Evolutionary conservation across 2,113 vertebrate genomes (phyloP).

Genomic region (Sciurus niger): DNA sequence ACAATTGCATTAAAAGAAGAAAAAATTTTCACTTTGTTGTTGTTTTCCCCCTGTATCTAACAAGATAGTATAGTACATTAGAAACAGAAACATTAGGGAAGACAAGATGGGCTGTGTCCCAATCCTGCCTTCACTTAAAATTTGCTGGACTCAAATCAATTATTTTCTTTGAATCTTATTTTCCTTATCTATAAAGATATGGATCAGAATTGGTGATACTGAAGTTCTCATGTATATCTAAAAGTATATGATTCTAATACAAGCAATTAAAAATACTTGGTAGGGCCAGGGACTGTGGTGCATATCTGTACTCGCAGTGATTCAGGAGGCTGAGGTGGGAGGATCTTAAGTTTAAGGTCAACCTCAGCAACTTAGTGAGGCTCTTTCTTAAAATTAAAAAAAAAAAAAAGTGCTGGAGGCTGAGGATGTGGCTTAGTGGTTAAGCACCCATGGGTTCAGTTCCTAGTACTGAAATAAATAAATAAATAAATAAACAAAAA

Average conservation of each 20-base stretch:
- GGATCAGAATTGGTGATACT: not conserved
- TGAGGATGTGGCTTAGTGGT: no score
- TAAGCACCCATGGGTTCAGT: no score
- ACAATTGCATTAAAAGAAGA: conserved; percentile 35
- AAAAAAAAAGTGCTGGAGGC: no score
- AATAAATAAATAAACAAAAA: not conserved
- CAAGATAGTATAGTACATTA: not conserved
- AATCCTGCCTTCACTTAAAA: not conserved
- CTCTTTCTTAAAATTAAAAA: no score
- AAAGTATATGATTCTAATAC: not conserved
- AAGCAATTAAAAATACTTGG: not conserved
- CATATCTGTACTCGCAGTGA: no score
- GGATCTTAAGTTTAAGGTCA: no score
- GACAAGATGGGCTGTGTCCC: not conserved
- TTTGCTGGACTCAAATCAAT: not conserved
- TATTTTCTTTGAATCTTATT: not conserved
- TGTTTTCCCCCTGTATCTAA: not conserved
- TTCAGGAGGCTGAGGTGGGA: no score
- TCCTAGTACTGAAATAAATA: no score
- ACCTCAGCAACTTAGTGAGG: no score
- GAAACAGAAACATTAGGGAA: not conserved
- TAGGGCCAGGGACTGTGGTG: no score
- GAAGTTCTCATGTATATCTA: not conserved
- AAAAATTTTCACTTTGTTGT: not conserved
- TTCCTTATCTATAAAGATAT: not conserved